Evolutionary conservation across 2,113 vertebrate species (phyloP).

Genomic region (Myiozetetes cayanensis): DNA sequence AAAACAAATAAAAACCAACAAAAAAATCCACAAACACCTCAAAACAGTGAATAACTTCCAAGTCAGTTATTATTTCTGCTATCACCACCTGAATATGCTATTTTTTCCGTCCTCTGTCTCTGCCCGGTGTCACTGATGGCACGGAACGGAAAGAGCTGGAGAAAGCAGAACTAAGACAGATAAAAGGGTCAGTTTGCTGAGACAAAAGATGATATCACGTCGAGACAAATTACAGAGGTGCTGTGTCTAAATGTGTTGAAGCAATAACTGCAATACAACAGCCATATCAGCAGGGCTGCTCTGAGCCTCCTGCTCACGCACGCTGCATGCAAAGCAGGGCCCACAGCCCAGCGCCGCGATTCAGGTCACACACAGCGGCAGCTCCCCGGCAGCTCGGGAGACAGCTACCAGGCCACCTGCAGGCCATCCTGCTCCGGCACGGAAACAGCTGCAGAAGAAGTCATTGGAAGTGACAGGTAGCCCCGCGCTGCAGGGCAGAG

Average conservation of each 20-base stretch:
- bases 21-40: not conserved
- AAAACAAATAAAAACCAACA: not conserved
- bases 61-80: not conserved
- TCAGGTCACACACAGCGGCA: conserved; percentile 66
- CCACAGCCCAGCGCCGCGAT: conserved; percentile 52
- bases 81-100: not conserved
- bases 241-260: conserved; percentile 66
- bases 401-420: conserved; percentile 73
- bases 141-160: not conserved
- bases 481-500: conserved; percentile 52
- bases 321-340: conserved; percentile 78
- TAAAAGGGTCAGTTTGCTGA: conserved; percentile 65
- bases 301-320: conserved; percentile 70
- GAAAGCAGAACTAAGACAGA: conserved; percentile 47
- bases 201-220: conserved; percentile 70
- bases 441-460: conserved; percentile 48
- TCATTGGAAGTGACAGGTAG: conserved; percentile 75
- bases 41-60: not conserved
- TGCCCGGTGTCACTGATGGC: not conserved
- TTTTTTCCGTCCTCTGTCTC: not conserved
- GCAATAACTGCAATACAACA: conserved; percentile 67
- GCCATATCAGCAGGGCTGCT: conserved; percentile 70
- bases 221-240: conserved; percentile 71
- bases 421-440: conserved; percentile 64
- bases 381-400: conserved; percentile 64